These are phyloP conservation scores for Enteromius fasciolatus DNA, from an alignment of 2,797 vertebrate genomes.

Conservation along the genomic window DNA sequence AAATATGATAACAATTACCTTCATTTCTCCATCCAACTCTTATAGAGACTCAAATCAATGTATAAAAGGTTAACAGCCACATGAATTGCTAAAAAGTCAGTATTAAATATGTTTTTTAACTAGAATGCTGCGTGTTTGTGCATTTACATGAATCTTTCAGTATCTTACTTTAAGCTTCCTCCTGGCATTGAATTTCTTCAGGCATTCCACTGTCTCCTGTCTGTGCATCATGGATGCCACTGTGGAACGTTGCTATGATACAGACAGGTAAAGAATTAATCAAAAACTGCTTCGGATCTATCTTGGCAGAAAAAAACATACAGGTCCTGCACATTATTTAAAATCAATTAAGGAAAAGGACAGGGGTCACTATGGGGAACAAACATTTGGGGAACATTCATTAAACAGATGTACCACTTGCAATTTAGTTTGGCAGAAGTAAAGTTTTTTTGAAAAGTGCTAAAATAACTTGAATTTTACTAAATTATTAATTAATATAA, in stretches of 20 bases:
- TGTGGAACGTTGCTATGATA: constrained; percentile 92
- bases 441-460: neutral
- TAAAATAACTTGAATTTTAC: neutral
- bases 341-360: neutral
- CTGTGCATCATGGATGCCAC: constrained; percentile 99
- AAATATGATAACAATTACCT: neutral
- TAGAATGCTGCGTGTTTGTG: neutral
- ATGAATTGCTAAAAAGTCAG: neutral
- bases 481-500: neutral
- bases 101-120: neutral
- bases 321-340: neutral
- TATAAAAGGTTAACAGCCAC: neutral
- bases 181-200: constrained; percentile 97
- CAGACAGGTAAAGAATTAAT: neutral
- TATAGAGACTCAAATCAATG: neutral
- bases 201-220: constrained; percentile 96
- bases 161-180: constrained; percentile 91
- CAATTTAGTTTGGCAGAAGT: neutral
- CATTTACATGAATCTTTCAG: neutral
- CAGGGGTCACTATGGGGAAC: neutral
- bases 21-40: neutral
- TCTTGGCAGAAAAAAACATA: neutral
- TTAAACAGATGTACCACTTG: neutral
- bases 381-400: neutral
- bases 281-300: neutral